Percentiles rank a stretch among this genome's conserved stretches.
These are phyloP conservation scores for Drosophila guanche DNA, from an alignment of 1,140 invertebrate genomes.

Conservation along the genomic window DNA sequence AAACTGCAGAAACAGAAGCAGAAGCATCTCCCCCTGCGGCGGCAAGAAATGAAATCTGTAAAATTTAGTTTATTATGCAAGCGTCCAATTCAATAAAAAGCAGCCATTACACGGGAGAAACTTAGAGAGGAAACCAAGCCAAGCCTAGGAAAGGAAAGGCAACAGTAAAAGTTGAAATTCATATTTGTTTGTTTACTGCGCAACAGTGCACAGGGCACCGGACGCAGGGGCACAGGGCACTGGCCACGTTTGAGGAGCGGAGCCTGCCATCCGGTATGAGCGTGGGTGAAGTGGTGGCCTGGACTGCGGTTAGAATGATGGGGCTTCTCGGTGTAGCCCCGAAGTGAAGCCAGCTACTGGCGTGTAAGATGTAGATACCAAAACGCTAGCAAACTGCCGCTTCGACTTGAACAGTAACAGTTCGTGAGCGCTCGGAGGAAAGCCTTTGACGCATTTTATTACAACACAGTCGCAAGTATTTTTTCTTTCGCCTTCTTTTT, in stretches of 20 bases:
- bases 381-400: too few species aligned
- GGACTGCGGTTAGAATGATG: too few species aligned
- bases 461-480: conserved; percentile 16
- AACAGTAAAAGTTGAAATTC: conserved; percentile 41
- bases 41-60: conserved; percentile 19
- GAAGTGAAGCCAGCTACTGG: neutral
- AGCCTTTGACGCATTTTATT: conserved; percentile 42
- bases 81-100: conserved; percentile 33
- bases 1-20: too few species aligned
- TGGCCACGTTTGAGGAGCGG: conserved; percentile 11
- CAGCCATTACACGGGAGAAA: neutral
- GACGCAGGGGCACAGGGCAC: neutral
- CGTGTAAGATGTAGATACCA: too few species aligned
- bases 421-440: conserved; percentile 9
- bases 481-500: neutral
- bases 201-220: neutral
- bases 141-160: neutral
- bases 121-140: neutral
- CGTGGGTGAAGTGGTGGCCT: neutral
- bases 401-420: conserved; percentile 1
- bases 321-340: neutral
- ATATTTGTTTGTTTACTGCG: conserved; percentile 49
- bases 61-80: conserved; percentile 49
- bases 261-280: neutral
- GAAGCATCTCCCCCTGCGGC: neutral